These are phyloP conservation scores for Drosophila elegans DNA, from an alignment of 1,140 invertebrate genomes.

Conservation along the genomic window DNA sequence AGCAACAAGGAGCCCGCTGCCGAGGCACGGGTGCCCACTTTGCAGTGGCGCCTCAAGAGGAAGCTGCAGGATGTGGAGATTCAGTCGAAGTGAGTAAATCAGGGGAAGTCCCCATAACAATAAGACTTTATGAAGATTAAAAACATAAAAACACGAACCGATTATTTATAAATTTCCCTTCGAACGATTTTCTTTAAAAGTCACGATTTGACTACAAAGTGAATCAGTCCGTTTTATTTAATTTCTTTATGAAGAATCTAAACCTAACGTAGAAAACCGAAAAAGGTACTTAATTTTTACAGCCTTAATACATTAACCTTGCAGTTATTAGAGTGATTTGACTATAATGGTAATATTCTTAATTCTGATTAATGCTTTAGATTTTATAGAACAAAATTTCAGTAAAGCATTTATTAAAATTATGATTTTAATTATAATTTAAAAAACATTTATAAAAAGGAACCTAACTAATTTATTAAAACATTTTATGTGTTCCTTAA, in stretches of 20 bases:
- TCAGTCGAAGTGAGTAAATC: conserved; percentile 91
- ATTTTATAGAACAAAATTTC: too few relatives aligned
- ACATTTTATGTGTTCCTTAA: too few relatives aligned
- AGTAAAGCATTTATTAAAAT: too few relatives aligned
- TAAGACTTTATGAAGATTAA: not conserved
- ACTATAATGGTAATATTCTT: too few relatives aligned
- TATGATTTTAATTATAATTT: too few relatives aligned
- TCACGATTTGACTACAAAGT: conserved; percentile 1
- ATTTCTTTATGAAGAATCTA: not conserved
- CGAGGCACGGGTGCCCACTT: conserved; percentile 88
- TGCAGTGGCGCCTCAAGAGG: conserved; percentile 90
- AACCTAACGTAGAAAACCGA: too few relatives aligned
- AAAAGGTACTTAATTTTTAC: too few relatives aligned
- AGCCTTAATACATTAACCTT: not conserved
- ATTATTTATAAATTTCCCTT: not conserved
- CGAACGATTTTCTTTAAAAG: not conserved
- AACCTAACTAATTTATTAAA: too few relatives aligned
- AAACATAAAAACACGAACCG: not conserved
- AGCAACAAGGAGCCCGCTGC: conserved; percentile 88
- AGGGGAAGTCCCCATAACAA: not conserved
- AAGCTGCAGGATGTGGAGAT: conserved; percentile 97
- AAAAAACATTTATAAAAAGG: too few relatives aligned
- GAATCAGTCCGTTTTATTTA: not conserved
- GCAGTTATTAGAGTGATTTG: too few relatives aligned
- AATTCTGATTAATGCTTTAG: too few relatives aligned